Percentiles rank a stretch among this genome's conserved stretches.
Conservation (phyloP, 2,797 vertebrate species). For the Choloepus didactylus region DNA sequence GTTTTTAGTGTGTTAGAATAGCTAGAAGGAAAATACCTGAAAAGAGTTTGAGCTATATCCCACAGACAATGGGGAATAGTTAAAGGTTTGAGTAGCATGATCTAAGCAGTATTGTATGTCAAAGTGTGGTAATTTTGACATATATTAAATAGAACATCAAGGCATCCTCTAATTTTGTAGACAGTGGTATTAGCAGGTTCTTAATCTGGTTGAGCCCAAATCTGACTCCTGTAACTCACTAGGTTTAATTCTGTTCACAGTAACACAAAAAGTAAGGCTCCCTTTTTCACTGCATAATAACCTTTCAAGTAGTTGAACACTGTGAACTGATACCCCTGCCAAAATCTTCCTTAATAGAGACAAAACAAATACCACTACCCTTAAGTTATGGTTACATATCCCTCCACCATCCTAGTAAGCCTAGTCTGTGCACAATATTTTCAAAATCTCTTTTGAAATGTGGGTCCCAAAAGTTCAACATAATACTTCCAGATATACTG, state of each 20-base stretch:
- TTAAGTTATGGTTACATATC: background rate
- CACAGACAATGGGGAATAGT: background rate
- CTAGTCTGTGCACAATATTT: background rate
- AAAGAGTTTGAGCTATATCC: constrained; percentile 49
- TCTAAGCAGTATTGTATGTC: background rate
- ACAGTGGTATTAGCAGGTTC: background rate
- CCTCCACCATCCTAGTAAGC: background rate
- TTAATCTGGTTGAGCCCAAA: background rate
- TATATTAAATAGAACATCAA: too few species aligned
- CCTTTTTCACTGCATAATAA: background rate
- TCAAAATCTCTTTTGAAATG: background rate
- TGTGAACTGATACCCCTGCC: background rate
- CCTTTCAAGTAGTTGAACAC: background rate
- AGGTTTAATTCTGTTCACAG: background rate
- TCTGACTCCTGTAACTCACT: background rate
- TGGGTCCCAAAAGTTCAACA: background rate
- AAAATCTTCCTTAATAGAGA: background rate
- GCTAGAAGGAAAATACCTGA: too few species aligned
- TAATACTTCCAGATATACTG: background rate
- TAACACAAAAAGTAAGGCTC: background rate
- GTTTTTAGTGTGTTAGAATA: too few species aligned
- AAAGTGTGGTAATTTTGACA: too few species aligned
- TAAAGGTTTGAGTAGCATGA: constrained; percentile 13
- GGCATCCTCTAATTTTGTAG: background rate
- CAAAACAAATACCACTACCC: background rate